Percentiles rank a stretch among this genome's conserved stretches.
phyloP scores from a whole-genome alignment of 1,140 invertebrate genomes.

The Apis cerana region DNA sequence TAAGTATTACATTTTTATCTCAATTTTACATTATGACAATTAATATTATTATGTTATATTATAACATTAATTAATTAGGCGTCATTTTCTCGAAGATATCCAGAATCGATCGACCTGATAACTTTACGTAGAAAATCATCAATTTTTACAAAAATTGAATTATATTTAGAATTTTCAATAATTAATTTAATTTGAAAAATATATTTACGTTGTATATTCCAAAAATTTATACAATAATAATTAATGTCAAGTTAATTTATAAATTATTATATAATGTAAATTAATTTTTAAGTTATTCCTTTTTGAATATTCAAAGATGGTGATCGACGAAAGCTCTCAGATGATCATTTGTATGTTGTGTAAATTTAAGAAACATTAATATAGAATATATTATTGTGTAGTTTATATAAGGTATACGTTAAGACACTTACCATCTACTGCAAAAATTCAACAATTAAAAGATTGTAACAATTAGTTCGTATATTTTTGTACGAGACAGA shows the following conservation, averaged over 20 bases:
- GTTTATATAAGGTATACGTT: constrained; percentile 78
- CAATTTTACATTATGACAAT: too few species aligned
- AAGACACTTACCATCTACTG: constrained; percentile 79
- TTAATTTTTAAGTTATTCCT: constrained; percentile 8
- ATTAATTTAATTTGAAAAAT: not conserved
- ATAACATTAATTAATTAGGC: not conserved
- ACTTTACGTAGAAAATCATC: constrained; percentile 10
- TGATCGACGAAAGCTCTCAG: constrained; percentile 38
- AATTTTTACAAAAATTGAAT: not conserved
- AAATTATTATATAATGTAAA: not conserved
- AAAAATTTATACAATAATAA: not conserved
- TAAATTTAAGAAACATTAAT: constrained; percentile 79
- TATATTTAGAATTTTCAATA: not conserved
- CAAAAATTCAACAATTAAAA: constrained; percentile 80
- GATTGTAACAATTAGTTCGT: constrained; percentile 76
- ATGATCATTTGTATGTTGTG: constrained; percentile 54
- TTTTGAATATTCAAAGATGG: not conserved
- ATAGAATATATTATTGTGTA: constrained; percentile 78
- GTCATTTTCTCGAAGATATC: constrained; percentile 35
- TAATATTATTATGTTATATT: too few species aligned
- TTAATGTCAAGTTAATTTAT: not conserved
- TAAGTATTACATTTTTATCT: too few species aligned
- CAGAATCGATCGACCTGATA: constrained; percentile 15
- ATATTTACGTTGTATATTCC: not conserved
- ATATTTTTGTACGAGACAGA: constrained; percentile 48